Base-by-base conservation (phyloP, 2,888 invertebrate species). In the Strigamia maritima region DNA sequence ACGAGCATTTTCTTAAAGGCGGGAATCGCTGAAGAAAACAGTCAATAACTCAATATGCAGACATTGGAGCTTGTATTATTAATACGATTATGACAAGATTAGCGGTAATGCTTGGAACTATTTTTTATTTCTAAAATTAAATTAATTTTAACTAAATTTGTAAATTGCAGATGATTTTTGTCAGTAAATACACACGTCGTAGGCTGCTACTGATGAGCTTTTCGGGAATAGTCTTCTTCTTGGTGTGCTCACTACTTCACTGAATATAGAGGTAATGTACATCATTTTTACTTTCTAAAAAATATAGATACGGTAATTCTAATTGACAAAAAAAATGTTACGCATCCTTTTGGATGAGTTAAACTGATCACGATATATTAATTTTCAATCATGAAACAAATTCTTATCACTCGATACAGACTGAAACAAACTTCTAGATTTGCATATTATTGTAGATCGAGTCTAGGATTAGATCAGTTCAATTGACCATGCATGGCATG, bases 11-110 rank as follows among this genome's bases (percentile, higher is more conserved):
- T 95, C 87, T 85, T 87, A 83, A 89, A 87, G 81, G 93, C 94
- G 1, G 92, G 93, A 0, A 87, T 95, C 76, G 88, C 89, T 0
- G 85, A 85, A 10, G 80, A 83, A 16, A 80, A 83, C 75, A 83
- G 83, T 60, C 85, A 84, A n/a, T n/a, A n/a, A n/a, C n/a, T n/a
- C n/a, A n/a, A 80, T 84, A 83, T 85, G 94, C 93, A 0, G 94
- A 92, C 76, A 90, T 95, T 54, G 93, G 91, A 2, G 92, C 94
- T 80, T 95, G 95, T 14, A 86, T 90, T 80, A 87, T 91, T 31
- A 91, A 92, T 85, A 88, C 93, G 81, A 90, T 92, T 81, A 89
- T 94, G 80, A 86, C 89, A 75, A 85, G 93, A 12, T 88, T 94
- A 89, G 91, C 92, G 40, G 83, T 86, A 79, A 83, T 81, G 35